phyloP scores from a whole-genome alignment of 2,888 invertebrate genomes.

The Phorcus lineatus region DNA sequence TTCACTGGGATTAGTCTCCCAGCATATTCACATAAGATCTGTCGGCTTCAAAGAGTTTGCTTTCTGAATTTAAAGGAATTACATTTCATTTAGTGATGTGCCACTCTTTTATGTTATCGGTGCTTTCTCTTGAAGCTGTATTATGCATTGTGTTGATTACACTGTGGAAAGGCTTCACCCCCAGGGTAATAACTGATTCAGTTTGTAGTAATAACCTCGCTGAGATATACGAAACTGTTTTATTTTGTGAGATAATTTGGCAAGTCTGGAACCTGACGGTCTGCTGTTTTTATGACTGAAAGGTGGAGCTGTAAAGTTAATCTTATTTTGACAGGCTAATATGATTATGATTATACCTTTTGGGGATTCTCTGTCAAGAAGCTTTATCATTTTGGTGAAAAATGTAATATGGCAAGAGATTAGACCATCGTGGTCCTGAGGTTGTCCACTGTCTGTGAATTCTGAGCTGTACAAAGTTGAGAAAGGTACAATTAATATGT shows the following conservation, averaged over 20 bases:
- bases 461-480: neutral
- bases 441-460: neutral
- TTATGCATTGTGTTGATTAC: no score
- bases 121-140: no score
- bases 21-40: neutral
- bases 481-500: neutral
- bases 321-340: slow-evolving; percentile 14
- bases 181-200: no score
- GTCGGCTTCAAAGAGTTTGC: no score
- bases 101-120: no score
- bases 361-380: neutral
- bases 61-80: no score
- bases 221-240: no score
- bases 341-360: neutral
- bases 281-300: neutral
- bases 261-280: neutral
- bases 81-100: no score
- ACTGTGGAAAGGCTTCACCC: no score
- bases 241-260: no score
- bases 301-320: slow-evolving; percentile 1
- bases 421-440: neutral
- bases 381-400: neutral
- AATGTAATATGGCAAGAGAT: neutral
- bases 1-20: neutral
- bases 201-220: no score